Evolutionary conservation across 1,140 invertebrate species (phyloP).

Genomic region (Brachionus calyciflorus): DNA sequence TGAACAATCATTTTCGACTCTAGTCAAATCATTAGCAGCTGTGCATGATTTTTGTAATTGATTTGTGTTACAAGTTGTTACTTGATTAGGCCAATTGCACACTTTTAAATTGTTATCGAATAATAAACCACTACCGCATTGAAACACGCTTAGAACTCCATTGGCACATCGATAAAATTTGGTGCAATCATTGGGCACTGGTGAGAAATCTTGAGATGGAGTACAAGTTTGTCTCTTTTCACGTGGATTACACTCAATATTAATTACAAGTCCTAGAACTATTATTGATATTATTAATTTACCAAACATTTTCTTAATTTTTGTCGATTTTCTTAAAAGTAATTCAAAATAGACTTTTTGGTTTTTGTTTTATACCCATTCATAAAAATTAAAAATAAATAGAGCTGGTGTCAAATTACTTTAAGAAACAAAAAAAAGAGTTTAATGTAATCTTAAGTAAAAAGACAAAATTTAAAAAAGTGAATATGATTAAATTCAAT

Average conservation of each 20-base stretch:
- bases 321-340: not conserved
- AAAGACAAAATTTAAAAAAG: no score
- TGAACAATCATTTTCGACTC: not conserved
- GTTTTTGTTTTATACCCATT: no score
- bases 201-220: not conserved
- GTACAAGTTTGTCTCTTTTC: not conserved
- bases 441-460: no score
- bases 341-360: no score
- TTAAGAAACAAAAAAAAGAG: no score
- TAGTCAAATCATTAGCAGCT: not conserved
- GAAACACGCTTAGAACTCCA: not conserved
- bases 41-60: not conserved
- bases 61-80: not conserved
- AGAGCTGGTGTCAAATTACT: no score
- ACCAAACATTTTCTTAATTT: not conserved
- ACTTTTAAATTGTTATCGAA: constrained; percentile 2
- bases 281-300: not conserved
- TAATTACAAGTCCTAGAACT: not conserved
- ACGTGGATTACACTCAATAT: not conserved
- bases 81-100: constrained; percentile 5
- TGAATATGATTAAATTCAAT: no score
- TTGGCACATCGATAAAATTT: constrained; percentile 42
- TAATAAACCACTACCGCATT: not conserved
- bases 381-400: no score
- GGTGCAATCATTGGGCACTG: not conserved